Base-by-base conservation (phyloP, 2,113 vertebrate species). In the Phoenicopterus ruber region DNA sequence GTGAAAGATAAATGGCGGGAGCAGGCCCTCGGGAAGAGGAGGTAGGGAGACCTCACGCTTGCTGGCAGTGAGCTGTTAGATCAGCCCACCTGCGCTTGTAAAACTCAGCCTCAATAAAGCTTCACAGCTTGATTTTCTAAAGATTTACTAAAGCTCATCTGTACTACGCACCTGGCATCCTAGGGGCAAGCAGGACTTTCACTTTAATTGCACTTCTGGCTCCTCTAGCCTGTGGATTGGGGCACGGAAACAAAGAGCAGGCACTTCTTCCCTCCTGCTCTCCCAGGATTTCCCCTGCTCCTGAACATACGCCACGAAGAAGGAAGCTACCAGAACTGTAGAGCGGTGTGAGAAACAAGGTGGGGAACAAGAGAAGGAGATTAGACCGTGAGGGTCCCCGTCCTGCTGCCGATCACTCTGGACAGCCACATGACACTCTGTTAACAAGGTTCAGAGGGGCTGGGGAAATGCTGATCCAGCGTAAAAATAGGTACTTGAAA, bases 401-500 rank as follows among this genome's bases (percentile, higher is more conserved):
- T 80, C 29, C 67, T 62, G 40, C 58, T 93, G 28, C 21, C 54
- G 32, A 9, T 50, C 17, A 11, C 10, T 25, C 26, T 38, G 55
- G 81, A 29, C 40, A 49, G 40, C 16, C 0, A 0, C 15, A 7
- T 10, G 70, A 15, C 1, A 1, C 18, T 66, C 55, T n/a, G 32
- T 82, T 79, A 67, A 34, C 25, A 84, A 58, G 65, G 21, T 29
- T 78, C 57, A 44, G 52, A 91, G 49, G 22, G n/a, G 38, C 55
- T 84, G n/a, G 29, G 19, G 16, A 91, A 50, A 87, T 24, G 16
- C 3, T 77, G 77, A 92, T 69, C 19, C 18, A 46, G 28, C 36
- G 32, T 69, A 72, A 96, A 86, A 93, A 72, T 10, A 80, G 42
- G 49, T 55, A 28, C 49, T 61, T 73, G 71, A 90, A 90, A 90